Evolutionary conservation across 2,888 invertebrate genomes (phyloP), one percentile per base, ranked within the genome.

Genomic region (Ditylenchus weischeri): DNA sequence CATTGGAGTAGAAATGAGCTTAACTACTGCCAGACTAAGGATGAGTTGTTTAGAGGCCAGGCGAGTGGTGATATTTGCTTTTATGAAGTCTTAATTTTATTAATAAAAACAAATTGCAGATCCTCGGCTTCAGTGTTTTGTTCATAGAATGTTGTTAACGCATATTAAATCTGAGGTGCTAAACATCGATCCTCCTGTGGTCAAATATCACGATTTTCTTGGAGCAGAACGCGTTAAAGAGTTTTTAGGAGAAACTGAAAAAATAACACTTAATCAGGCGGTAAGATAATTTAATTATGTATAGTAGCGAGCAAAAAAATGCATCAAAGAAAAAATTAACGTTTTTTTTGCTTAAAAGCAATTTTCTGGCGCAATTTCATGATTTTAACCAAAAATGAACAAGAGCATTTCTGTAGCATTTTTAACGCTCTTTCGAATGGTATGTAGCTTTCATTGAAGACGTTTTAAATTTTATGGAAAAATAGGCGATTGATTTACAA

Each of bases 121-220:
- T 38, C 59, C 59, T 19, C 23, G 36, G 11, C 35, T 59, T 11
- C 23, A 59, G 10, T 59, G 59, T 23, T 38, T 29, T 38, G 59
- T 59, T 29, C 36, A 23, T 35, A 21, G 38, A 6, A 29, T 35
- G 19, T 10, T 59, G 59, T 35, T 59, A 38, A 59, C 11, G 59
- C 38, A 36, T 23, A 59, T 59, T n/a, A 29, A 38, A 59, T 19
- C 59, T 49, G 74, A 74, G 51, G 69, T 74, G 23, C 23, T 74
- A 23, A 70, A 57, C 59, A 64, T 61, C 13, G 51, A 73, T 35
- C 74, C 74, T 0, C 69, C 74, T 2, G 66, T 74, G 13, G 18
- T 74, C 1, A 61, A 69, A 23, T 75, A 69, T 54, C 68, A 68
- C n/a, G 49, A 65, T 21, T 66, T 74, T 21, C 58, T 71, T 23